Base-by-base conservation (phyloP, 35 echinoderm and acorn worm species). In the Diadema setosum region DNA sequence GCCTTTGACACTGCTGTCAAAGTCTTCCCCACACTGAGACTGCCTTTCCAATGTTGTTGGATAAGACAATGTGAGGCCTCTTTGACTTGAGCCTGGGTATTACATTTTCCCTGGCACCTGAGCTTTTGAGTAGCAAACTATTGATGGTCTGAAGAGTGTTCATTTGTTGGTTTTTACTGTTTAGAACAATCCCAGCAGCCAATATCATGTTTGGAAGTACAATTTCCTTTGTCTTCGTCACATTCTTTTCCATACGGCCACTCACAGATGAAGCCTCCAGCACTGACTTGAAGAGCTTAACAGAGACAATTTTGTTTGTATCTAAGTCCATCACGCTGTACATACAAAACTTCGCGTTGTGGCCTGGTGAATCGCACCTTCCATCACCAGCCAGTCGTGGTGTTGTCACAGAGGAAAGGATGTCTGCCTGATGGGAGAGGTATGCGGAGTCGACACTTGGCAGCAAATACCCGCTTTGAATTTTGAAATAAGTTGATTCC, bases 131-230 rank as follows among this genome's bases (percentile, higher is more conserved):
- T 11, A 52, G 9, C 48, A 52, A n/a, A n/a, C 48, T 52, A n/a
- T 52, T 52, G 9, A 52, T n/a, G n/a, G 9, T 52, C 48, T 52
- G 48, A 52, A 11, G 25, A 23, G 4, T n/a, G 36, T 73, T 65
- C 49, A 43, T 39, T 30, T 63, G 14, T 24, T 20, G 11, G 26
- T 6, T 86, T 80, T 15, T 29, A 20, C 63, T 27, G 40, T 18
- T 5, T 8, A 17, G 21, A 76, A 65, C 17, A 67, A 65, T 24
- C 6, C 14, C 45, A 24, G 49, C 14, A 84, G 44, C 82, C 14
- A n/a, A n/a, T n/a, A 81, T 81, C 40, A 44, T 81, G 16, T 81
- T 84, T 84, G 23, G n/a, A 8, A 73, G 45, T 84, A 21, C 11
- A 17, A 6, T 84, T 16, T 84, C 45, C 32, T 24, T 16, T 14